Evolutionary conservation across 2,888 invertebrate genomes (phyloP), one percentile per base, ranked within the genome.

Genomic region (Nudaria mundana): DNA sequence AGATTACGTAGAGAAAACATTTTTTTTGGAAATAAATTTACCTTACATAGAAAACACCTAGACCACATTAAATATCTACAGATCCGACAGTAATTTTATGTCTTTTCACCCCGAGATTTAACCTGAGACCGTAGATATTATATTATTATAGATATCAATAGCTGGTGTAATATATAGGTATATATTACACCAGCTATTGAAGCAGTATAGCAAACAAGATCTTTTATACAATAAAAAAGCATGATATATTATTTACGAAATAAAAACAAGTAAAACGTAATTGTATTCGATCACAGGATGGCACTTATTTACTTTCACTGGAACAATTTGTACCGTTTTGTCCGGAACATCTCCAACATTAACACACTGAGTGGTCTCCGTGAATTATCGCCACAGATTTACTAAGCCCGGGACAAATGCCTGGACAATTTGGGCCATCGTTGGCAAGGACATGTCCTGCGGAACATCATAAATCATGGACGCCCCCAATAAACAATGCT

Each of bases 341-440:
- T 50, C 40, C 50, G 16, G 48, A 50, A 61, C 54, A 61, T 61
- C 63, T 55, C 52, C 45, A 49, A 61, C 60, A 62, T 63, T 63
- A 58, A 56, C 55, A 47, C 61, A 62, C 59, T 52, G 59, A 59
- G 54, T 63, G 66, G 69, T 62, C 63, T 40, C 28, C 41, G 51
- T 74, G 74, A 79, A 66, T 66, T 73, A 79, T 78, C 58, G 52
- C 69, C 65, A 63, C 65, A 63, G 75, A 75, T 78, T 77, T 66
- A 55, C 65, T 48, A 57, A 61, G 59, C 48, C 51, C 58, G 46
- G 71, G 74, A 80, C 71, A 79, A 80, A 78, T 76, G 70, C 60
- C 62, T 50, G 69, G 65, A 70, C 68, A 74, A 71, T 71, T 76
- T 63, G 49, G 67, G 66, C 65, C 65, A 58, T 56, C 57, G 66